Base-by-base conservation (phyloP, 2,113 vertebrate species). In the Apodemus sylvaticus region DNA sequence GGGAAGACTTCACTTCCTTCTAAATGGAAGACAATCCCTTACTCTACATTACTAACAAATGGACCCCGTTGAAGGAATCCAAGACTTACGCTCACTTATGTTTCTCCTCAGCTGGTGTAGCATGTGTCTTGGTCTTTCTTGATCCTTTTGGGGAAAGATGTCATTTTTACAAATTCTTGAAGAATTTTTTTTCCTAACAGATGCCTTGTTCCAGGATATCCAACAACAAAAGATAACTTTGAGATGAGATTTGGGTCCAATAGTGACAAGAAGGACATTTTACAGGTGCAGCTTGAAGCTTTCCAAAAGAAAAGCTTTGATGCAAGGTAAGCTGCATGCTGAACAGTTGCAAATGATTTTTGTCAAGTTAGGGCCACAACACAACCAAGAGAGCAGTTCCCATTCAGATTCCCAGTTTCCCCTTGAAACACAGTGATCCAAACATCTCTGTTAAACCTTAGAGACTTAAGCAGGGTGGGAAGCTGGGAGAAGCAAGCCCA, bases 201-300 rank as follows among this genome's bases (percentile, higher is more conserved):
- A 94, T 74, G 13, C 12, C 62, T 97, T 94, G 53, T 53, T 20
- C 17, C 31, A 51, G 26, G 58, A 94, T 91, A 12, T 66, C 36
- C 7, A 92, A 60, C 48, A 82, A 92, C 83, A 53, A 87, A 36
- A 92, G 5, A 66, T 91, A 24, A 88, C 74, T 87, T 91, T 91
- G 58, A 91, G 79, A 96, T 64, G 58, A 51, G 31, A 48, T 91
- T 29, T 81, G n/a, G 48, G 13, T 76, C 45, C 71, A 29, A 92
- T 9, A 79, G 12, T 51, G 4, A 88, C 51, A 78, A 82, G 70
- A 89, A 79, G 45, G 73, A 48, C 62, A 83, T 92, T 96, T 90
- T 36, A 76, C 0, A n/a, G 14, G 24, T 29, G 36, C 36, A 39
- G 36, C 24, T 3, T 86, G 74, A 96, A 90, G 2, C 53, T 62